Percentiles rank a stretch among this genome's conserved stretches.
These are phyloP conservation scores for Patagioenas fasciata DNA, from an alignment of 2,113 vertebrate genomes.

Conservation along the genomic window DNA sequence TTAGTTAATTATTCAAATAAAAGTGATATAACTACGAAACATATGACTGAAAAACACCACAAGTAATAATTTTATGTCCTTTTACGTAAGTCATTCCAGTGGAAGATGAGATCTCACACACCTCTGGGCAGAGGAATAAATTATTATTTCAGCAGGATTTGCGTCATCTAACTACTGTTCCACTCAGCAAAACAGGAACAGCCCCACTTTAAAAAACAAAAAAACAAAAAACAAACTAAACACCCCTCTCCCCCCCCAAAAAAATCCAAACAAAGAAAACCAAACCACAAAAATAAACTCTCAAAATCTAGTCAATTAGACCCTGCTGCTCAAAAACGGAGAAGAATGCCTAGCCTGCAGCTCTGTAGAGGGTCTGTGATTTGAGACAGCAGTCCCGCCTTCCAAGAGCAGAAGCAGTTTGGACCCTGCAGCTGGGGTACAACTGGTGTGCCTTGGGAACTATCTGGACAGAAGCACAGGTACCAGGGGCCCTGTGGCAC, in stretches of 20 bases:
- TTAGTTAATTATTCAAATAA: conserved; percentile 1
- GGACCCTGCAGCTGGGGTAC: not conserved
- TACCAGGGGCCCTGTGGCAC: not conserved
- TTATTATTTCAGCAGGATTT: not conserved
- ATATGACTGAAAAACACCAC: not conserved
- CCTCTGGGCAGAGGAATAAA: conserved; percentile 4
- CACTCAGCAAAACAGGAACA: not conserved
- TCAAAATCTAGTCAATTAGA: not conserved
- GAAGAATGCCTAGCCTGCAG: not conserved
- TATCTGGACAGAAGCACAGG: not conserved
- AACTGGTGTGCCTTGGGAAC: not conserved
- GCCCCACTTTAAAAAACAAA: not conserved
- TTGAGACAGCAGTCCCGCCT: not conserved
- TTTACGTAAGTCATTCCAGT: not conserved
- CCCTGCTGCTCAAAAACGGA: not conserved
- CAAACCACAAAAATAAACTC: not conserved
- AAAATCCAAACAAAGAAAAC: too few relatives aligned
- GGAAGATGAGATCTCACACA: not conserved
- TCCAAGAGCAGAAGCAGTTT: not conserved
- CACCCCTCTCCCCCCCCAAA: too few relatives aligned
- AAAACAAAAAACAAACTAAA: too few relatives aligned
- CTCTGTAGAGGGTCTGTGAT: not conserved
- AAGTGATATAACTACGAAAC: not conserved
- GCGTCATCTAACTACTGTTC: not conserved
- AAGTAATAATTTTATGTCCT: not conserved